Evolutionary conservation across 2,888 invertebrate genomes (phyloP), one percentile per base, ranked within the genome.

Genomic region (Stratiomys singularior): DNA sequence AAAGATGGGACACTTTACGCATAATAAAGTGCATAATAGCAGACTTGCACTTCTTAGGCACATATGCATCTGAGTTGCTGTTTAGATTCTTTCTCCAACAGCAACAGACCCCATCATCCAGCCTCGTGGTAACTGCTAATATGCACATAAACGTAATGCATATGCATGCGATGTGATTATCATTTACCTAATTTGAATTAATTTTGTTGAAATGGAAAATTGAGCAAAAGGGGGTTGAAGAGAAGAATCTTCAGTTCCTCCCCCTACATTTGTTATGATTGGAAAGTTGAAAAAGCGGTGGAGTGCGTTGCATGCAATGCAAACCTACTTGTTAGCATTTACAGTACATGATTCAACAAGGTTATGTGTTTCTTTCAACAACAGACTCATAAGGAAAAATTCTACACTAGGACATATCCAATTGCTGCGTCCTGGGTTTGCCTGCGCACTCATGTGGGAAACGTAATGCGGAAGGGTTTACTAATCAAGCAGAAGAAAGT

Each of bases 111-210:
- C 60, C 60, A 74, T 74, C 58, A 74, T 23, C 21, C 27, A 52
- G 28, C 27, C 69, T 58, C 25, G 58, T 21, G 30, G 58, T 74
- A 13, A 56, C 18, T 74, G 58, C 30, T 46, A 69, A 69, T 69
- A 46, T 69, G 46, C 69, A 69, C 47, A 46, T 47, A 25, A 69
- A 44, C 21, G 69, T 44, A 69, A 47, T 69, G 69, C 69, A 69
- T 74, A 58, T 58, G 23, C 74, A 58, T 72, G 71, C 46, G 27
- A 66, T 27, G 52, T 28, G 71, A 72, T 72, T 72, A 72, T 27
- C 74, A 58, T 74, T 74, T 74, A 74, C 74, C 74, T 74, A 74
- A 74, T 74, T 74, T 74, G 44, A 58, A 60, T 74, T 21, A 74
- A 74, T 60, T 74, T 74, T 23, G 60, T 21, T 74, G 74, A 74